Percentiles rank a stretch among this genome's conserved stretches.
Evolutionary conservation across 2,888 invertebrate genomes (phyloP).

Genomic region (Dynastes tityus): DNA sequence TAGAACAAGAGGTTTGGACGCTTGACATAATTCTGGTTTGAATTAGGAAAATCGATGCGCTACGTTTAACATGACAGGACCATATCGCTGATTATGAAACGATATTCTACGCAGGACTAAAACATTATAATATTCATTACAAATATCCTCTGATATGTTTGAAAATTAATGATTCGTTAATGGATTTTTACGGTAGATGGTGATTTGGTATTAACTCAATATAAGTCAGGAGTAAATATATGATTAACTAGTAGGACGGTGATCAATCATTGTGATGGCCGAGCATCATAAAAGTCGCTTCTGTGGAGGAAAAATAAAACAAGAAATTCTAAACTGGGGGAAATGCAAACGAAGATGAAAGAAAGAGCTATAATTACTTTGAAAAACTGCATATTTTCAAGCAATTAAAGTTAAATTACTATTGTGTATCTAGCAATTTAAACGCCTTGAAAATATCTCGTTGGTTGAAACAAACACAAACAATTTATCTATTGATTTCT

Average conservation of each 20-base stretch:
- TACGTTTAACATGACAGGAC: conserved; percentile 16
- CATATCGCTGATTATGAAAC: conserved; percentile 6
- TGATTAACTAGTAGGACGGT: conserved; percentile 40
- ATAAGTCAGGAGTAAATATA: conserved; percentile 38
- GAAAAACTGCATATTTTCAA: no score
- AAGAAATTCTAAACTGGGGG: no score
- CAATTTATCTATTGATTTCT: no score
- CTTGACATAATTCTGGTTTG: conserved; percentile 21
- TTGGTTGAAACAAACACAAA: no score
- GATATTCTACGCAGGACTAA: conserved; percentile 1
- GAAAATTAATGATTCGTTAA: conserved; percentile 51
- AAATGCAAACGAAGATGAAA: no score
- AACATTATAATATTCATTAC: conserved; percentile 22
- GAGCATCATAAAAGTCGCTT: neutral
- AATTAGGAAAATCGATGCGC: conserved; percentile 24
- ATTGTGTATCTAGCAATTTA: no score
- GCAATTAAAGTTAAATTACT: no score
- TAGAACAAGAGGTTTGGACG: conserved; percentile 3
- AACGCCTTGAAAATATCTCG: no score
- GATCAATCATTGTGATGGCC: conserved; percentile 30
- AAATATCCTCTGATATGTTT: conserved; percentile 29
- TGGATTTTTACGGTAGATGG: conserved; percentile 50
- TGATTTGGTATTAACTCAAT: conserved; percentile 28
- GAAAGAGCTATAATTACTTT: no score
- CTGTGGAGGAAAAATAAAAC: neutral